A percentile compares a stretch with the other conserved stretches of the same genome.
Conservation (phyloP, 2,113 vertebrate genomes). For the Saccopteryx bilineata region DNA sequence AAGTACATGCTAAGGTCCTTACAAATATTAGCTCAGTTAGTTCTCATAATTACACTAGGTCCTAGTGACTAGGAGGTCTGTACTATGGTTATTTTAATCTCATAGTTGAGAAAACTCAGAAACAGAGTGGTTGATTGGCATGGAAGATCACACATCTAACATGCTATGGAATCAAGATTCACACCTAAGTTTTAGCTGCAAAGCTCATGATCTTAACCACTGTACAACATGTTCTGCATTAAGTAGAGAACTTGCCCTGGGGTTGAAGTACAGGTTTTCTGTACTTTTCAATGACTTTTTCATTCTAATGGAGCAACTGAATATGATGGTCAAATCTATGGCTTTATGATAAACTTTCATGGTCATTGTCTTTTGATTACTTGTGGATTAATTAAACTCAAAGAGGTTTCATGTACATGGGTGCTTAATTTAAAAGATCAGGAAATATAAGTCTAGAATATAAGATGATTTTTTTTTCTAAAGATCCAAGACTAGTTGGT, state of each 20-base stretch:
- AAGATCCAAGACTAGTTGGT: not conserved
- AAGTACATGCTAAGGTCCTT: not conserved
- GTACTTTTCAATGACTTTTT: not conserved
- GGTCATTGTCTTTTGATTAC: constrained; percentile 17
- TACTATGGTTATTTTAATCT: not conserved
- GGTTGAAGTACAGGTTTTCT: not conserved
- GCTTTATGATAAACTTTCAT: not conserved
- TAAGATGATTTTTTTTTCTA: constrained; percentile 38
- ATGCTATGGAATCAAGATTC: not conserved
- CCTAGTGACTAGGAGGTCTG: not conserved
- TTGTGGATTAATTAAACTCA: constrained; percentile 20
- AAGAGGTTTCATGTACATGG: not conserved
- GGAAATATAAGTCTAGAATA: not conserved
- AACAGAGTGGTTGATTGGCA: not conserved
- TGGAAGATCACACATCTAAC: not conserved
- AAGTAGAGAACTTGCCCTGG: not conserved
- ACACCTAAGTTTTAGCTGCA: not conserved
- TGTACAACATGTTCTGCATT: not conserved
- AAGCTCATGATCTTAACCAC: not conserved
- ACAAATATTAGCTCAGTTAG: not conserved
- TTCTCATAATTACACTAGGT: not conserved
- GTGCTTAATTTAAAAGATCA: not conserved
- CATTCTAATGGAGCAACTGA: not conserved
- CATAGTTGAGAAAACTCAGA: not conserved
- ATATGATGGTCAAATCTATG: not conserved